A percentile compares a stretch with the other conserved stretches of the same genome.
Evolutionary conservation across 2,113 vertebrate genomes (phyloP).

Genomic region (Acrocephalus kingi): DNA sequence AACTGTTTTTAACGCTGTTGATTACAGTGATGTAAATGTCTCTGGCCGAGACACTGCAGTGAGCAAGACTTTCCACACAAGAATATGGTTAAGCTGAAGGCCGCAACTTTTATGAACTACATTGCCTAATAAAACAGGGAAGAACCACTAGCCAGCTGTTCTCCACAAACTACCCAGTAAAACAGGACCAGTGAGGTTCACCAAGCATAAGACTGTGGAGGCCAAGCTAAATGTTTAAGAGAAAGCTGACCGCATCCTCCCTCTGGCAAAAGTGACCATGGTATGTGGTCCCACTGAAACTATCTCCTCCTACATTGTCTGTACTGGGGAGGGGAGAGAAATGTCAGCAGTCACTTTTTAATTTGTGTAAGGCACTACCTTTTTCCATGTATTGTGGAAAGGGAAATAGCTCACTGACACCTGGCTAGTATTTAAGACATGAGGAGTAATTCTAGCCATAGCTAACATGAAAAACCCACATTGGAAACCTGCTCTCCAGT

Average conservation of each 20-base stretch:
- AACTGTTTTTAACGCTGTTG: conserved; percentile 5
- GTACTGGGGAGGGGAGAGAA: neutral
- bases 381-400: neutral
- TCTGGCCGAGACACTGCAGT: neutral
- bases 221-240: conserved; percentile 57
- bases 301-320: neutral
- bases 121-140: conserved; percentile 55
- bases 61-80: conserved; percentile 58
- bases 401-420: neutral
- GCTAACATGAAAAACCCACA: neutral
- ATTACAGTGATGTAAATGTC: conserved; percentile 29
- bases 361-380: neutral
- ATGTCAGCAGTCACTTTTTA: neutral
- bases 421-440: neutral
- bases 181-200: conserved; percentile 54
- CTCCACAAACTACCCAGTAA: conserved; percentile 34
- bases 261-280: neutral
- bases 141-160: conserved; percentile 26
- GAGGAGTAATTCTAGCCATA: conserved; percentile 8
- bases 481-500: neutral
- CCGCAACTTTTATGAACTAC: conserved; percentile 29
- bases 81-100: conserved; percentile 40
- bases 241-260: conserved; percentile 4
- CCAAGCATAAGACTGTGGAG: neutral
- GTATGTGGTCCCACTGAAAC: neutral